A percentile compares a stretch with the other conserved stretches of the same genome.
phyloP scores from a whole-genome alignment of 2,113 vertebrate genomes.

The Cichladusa arquata region DNA sequence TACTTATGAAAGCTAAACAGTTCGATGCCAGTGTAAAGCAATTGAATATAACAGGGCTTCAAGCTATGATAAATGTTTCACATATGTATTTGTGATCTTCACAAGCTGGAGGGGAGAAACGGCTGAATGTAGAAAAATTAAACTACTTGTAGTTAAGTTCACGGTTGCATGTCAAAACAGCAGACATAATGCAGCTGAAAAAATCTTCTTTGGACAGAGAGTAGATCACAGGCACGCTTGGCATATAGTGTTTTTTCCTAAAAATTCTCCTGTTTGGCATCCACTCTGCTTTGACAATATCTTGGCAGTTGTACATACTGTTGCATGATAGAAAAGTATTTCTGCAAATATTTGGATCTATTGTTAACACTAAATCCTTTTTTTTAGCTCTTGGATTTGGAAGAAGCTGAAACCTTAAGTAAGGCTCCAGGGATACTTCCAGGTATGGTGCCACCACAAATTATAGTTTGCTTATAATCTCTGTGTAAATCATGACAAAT shows the following conservation, averaged over 20 bases:
- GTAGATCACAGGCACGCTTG: not conserved
- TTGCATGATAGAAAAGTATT: constrained; percentile 28
- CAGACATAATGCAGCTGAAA: not conserved
- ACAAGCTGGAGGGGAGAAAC: not conserved
- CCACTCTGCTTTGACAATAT: not conserved
- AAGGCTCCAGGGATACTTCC: constrained; percentile 4
- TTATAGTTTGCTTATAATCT: constrained; percentile 3
- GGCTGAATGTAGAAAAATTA: not conserved
- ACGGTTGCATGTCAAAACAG: not conserved
- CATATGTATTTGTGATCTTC: not conserved
- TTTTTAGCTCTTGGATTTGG: not conserved
- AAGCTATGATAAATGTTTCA: constrained; percentile 30
- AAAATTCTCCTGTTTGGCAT: not conserved
- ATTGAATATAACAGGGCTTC: not conserved
- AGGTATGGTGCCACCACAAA: not conserved
- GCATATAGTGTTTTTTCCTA: not conserved
- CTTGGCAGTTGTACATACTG: not conserved
- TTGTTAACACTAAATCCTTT: not conserved
- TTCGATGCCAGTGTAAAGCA: not conserved
- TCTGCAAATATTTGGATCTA: constrained; percentile 1
- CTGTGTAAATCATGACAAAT: constrained; percentile 36
- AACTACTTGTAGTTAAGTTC: constrained; percentile 1
- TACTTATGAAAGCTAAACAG: constrained; percentile 14
- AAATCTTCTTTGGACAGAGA: not conserved
- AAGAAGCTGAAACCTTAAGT: constrained; percentile 37